Conservation (phyloP, 2,797 vertebrate genomes). For the Poeciliopsis turneri region DNA sequence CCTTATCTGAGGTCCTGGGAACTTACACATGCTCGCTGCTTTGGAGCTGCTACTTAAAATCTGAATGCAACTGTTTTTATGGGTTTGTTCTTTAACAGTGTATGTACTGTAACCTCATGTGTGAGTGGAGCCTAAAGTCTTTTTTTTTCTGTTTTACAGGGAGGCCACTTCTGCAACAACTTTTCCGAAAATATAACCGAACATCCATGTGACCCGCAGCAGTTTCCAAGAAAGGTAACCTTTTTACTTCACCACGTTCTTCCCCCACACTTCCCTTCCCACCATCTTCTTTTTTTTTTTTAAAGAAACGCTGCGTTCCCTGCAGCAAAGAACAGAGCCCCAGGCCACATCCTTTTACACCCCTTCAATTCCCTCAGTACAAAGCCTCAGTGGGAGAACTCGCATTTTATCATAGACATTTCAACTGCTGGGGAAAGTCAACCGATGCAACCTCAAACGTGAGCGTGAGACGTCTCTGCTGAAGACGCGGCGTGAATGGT, state of each 20-base stretch:
- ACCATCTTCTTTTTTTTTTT: constrained; percentile 6
- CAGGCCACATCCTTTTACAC: constrained; percentile 18
- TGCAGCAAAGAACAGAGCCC: constrained; percentile 19
- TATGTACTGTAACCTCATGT: neutral
- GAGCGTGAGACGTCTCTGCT: neutral
- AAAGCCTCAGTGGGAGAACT: constrained; percentile 12
- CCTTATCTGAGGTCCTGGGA: constrained; percentile 51
- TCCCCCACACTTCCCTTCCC: neutral
- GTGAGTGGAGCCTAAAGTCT: neutral
- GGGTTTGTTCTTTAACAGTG: neutral
- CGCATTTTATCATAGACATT: neutral
- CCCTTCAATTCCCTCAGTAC: neutral
- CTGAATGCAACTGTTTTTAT: constrained; percentile 8
- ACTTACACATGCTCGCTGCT: constrained; percentile 33
- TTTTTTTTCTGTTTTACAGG: constrained; percentile 42
- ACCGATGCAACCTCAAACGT: constrained; percentile 13
- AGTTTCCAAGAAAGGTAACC: constrained; percentile 34
- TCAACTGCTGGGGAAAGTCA: neutral
- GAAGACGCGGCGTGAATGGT: constrained; percentile 9
- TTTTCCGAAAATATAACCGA: constrained; percentile 2
- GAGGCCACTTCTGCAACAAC: neutral
- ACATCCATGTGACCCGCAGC: constrained; percentile 3
- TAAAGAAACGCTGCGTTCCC: neutral
- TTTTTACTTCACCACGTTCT: constrained; percentile 5
- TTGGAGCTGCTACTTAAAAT: constrained; percentile 39